A percentile compares a stretch with the other conserved stretches of the same genome.
These are phyloP conservation scores for Panthera uncia DNA, from an alignment of 2,113 vertebrate species.

Conservation along the genomic window DNA sequence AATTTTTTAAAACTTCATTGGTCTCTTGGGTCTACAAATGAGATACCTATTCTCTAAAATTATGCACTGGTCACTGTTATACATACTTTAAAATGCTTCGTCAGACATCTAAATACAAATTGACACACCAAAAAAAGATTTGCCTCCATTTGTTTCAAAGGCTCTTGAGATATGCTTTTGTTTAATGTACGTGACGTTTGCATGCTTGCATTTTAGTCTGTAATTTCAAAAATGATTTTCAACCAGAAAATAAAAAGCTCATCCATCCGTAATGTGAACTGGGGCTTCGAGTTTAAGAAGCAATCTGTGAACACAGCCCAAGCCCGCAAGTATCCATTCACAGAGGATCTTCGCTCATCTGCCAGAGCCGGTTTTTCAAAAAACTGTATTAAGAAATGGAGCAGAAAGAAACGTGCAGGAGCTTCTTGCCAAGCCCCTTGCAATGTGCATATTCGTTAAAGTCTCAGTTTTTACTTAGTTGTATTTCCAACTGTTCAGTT, in stretches of 20 bases:
- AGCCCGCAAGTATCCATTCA: neutral
- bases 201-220: neutral
- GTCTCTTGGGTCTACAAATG: neutral
- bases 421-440: slow-evolving; percentile 17
- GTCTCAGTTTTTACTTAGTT: slow-evolving; percentile 45
- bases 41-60: neutral
- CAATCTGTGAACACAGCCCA: neutral
- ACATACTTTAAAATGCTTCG: neutral
- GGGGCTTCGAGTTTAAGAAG: slow-evolving; percentile 13
- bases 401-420: neutral
- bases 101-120: neutral
- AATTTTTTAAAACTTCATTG: neutral
- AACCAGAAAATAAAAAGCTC: neutral
- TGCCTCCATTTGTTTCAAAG: slow-evolving; percentile 31
- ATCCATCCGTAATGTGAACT: neutral
- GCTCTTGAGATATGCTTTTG: slow-evolving; percentile 20
- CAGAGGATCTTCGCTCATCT: neutral
- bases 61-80: neutral
- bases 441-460: neutral
- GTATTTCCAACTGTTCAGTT: slow-evolving; percentile 55
- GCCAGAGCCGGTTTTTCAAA: slow-evolving; percentile 31
- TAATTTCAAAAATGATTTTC: slow-evolving; percentile 47
- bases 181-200: slow-evolving; percentile 15
- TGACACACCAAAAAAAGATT: slow-evolving; percentile 15
- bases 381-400: slow-evolving; percentile 45